Evolutionary conservation across 2,888 invertebrate species (phyloP), one percentile per base, ranked within the genome.

Genomic region (Epinotia brunnichana): DNA sequence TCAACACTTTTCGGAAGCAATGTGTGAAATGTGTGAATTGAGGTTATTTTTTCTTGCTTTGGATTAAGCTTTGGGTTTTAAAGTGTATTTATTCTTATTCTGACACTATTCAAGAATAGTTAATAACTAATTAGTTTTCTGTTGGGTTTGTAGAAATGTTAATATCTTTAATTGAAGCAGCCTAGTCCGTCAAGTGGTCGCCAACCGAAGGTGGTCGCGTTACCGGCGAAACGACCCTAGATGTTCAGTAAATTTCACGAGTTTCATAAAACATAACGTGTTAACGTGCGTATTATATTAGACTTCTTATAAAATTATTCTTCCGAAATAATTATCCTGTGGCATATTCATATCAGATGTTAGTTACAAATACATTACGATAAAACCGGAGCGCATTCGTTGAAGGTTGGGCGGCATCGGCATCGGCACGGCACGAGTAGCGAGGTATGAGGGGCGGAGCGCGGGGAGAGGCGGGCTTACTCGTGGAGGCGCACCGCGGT

Each of bases 401-500:
- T 87, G 89, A 89, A 89, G 88, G 90, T 88, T 89, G 86, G 84
- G 74, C 51, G 75, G 70, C 48, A 48, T n/a, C 13, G 48, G 48
- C 44, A 44, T 44, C 44, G 44, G 7, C n/a, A n/a, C n/a, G 29
- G 44, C 71, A 74, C 68, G 69, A 71, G 73, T 70, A 72, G 48
- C n/a, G 62, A 35, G 64, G 60, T 54, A 54, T 39, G 74, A 29
- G 66, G 70, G n/a, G 70, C 74, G 73, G 82, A 74, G 82, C 77
- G 82, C 78, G 81, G 76, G 75, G 75, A 41, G 83, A 77, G 81
- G 80, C 67, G 78, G 48, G 81, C 82, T 78, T 83, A 85, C 91
- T 93, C 94, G 93, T 90, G 90, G 94, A 94, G 95, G 94, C 94
- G 85, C 86, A 94, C 94, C 87, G 88, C 86, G 94, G 94, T 90